Conservation (phyloP, 2,888 invertebrate species). For the Nezara viridula region DNA sequence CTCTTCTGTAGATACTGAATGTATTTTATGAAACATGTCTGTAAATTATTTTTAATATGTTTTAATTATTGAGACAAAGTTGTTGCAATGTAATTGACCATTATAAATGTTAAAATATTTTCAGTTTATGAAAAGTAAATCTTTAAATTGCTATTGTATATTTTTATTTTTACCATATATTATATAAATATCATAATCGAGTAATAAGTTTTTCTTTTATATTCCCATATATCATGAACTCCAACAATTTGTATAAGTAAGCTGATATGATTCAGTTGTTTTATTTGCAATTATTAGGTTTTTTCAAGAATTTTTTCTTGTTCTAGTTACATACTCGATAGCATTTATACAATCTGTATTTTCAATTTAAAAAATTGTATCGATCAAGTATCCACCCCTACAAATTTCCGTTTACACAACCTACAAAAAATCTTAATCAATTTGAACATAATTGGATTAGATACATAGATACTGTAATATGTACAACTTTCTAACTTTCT, state of each 20-base stretch:
- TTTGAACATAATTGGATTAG: background rate
- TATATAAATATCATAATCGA: background rate
- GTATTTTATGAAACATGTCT: background rate
- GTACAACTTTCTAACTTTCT: no score
- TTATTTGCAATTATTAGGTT: background rate
- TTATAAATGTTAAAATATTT: background rate
- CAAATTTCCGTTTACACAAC: background rate
- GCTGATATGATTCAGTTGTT: background rate
- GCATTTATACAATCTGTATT: background rate
- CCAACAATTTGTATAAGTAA: background rate
- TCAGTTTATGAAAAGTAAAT: background rate
- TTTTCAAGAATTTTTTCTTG: no score
- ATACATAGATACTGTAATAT: background rate
- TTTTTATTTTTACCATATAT: background rate
- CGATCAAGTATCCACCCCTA: background rate
- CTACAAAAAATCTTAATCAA: background rate
- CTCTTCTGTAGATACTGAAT: background rate
- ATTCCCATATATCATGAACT: background rate
- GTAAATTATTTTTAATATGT: background rate
- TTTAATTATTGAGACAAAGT: background rate
- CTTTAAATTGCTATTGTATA: background rate
- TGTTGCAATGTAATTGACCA: background rate
- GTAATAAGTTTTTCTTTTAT: background rate
- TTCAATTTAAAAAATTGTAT: background rate
- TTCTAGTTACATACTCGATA: background rate